These are phyloP conservation scores for Lophotis ruficrista DNA, from an alignment of 2,113 vertebrate genomes.

Conservation along the genomic window DNA sequence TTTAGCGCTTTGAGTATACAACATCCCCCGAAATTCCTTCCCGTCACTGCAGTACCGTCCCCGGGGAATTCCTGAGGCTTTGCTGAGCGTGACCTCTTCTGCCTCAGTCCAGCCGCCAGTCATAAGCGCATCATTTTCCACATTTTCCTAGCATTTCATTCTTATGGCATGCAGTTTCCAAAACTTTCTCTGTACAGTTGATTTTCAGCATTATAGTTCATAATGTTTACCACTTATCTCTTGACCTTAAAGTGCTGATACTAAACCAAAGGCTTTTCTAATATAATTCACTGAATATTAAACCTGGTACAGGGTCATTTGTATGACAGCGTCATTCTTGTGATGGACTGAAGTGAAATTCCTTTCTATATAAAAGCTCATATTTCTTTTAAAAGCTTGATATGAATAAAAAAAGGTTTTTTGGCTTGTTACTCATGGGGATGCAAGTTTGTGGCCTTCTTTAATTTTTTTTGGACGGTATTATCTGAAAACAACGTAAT, in stretches of 20 bases:
- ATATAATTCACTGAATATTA: not conserved
- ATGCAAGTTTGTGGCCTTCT: not conserved
- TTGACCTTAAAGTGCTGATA: not conserved
- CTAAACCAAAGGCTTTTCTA: not conserved
- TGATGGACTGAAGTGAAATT: not conserved
- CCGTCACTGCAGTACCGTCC: not conserved
- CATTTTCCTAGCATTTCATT: not conserved
- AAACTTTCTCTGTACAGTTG: not conserved
- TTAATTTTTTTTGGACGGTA: not conserved
- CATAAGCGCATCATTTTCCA: not conserved
- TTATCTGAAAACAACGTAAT: not conserved
- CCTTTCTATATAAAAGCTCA: not conserved
- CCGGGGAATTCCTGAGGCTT: constrained; percentile 38
- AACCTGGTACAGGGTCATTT: not conserved
- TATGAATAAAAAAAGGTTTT: not conserved
- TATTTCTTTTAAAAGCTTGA: not conserved
- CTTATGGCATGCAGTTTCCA: not conserved
- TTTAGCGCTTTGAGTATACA: not conserved
- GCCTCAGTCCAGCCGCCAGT: not conserved
- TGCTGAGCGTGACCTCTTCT: constrained; percentile 20
- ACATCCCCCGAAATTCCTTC: constrained; percentile 1
- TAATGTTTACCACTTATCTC: not conserved
- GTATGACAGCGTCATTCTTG: not conserved
- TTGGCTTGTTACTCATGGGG: not conserved
- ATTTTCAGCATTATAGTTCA: not conserved